These are phyloP conservation scores for Diorhabda elongata DNA, from an alignment of 1,140 invertebrate species.

Conservation along the genomic window DNA sequence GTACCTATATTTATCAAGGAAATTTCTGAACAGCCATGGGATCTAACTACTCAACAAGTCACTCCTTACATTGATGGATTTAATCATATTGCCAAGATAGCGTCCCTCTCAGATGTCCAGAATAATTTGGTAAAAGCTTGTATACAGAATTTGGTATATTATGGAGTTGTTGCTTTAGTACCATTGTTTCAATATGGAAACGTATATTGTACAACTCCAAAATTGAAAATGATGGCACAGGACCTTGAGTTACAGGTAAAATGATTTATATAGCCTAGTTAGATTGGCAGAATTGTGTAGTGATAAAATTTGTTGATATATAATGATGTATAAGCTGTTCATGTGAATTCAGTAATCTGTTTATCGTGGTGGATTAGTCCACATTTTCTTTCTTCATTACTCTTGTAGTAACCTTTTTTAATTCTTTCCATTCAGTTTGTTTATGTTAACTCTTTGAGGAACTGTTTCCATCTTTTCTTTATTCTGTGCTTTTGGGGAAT, in stretches of 20 bases:
- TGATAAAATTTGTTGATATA: no score
- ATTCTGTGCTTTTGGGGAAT: no score
- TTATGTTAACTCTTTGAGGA: no score
- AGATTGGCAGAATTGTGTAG: not conserved
- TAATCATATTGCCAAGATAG: slow-evolving; percentile 83
- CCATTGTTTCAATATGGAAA: slow-evolving; percentile 93
- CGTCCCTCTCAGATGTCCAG: slow-evolving; percentile 83
- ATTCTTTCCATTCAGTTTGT: no score
- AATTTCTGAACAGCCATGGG: slow-evolving; percentile 67
- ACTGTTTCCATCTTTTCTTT: no score
- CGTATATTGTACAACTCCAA: slow-evolving; percentile 84
- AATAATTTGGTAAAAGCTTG: slow-evolving; percentile 91
- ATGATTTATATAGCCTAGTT: not conserved
- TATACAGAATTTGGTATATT: slow-evolving; percentile 87
- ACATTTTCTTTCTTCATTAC: no score
- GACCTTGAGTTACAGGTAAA: slow-evolving; percentile 56
- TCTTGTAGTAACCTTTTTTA: no score
- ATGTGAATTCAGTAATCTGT: no score
- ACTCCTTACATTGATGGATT: slow-evolving; percentile 88
- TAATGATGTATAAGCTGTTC: no score
- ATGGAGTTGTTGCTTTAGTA: slow-evolving; percentile 70
- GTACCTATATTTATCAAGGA: slow-evolving; percentile 79
- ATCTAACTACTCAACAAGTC: slow-evolving; percentile 86
- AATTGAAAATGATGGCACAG: slow-evolving; percentile 67
- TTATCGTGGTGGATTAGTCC: no score